These are phyloP conservation scores for Spialia ferax DNA, from an alignment of 2,888 invertebrate genomes.

Conservation along the genomic window DNA sequence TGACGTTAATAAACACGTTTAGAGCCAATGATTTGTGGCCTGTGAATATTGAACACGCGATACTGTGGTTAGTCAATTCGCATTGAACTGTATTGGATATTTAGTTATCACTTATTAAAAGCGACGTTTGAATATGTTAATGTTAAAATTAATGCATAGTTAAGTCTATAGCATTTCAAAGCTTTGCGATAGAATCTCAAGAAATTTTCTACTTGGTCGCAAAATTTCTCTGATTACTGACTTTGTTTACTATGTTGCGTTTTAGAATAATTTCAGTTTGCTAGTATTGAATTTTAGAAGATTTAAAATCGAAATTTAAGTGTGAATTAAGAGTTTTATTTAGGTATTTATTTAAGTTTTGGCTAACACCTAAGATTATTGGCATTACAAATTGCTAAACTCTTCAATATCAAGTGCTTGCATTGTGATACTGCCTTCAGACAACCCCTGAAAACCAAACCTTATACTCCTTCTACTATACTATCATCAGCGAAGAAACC, in stretches of 20 bases:
- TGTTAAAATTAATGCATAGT: neutral
- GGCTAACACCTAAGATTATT: no score
- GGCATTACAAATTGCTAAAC: no score
- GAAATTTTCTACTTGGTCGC: neutral
- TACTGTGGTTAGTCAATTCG: conserved; percentile 18
- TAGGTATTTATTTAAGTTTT: no score
- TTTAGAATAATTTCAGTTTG: no score
- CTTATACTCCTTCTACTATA: no score
- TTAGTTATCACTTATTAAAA: conserved; percentile 10
- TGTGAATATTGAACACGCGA: conserved; percentile 43
- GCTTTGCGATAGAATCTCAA: neutral
- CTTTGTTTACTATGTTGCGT: neutral
- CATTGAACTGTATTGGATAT: conserved; percentile 3
- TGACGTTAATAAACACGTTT: conserved; percentile 58
- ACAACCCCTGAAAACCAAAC: no score
- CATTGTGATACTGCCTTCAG: no score
- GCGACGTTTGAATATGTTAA: conserved; percentile 2
- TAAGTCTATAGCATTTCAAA: neutral
- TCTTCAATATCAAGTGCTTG: no score
- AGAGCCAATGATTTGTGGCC: conserved; percentile 55
- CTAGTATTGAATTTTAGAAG: no score
- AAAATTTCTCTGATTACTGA: neutral
- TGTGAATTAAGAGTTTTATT: no score
- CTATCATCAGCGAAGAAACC: no score
- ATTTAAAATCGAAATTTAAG: no score